Conservation (phyloP, 2,113 vertebrate genomes). For the Dasyprocta punctata region DNA sequence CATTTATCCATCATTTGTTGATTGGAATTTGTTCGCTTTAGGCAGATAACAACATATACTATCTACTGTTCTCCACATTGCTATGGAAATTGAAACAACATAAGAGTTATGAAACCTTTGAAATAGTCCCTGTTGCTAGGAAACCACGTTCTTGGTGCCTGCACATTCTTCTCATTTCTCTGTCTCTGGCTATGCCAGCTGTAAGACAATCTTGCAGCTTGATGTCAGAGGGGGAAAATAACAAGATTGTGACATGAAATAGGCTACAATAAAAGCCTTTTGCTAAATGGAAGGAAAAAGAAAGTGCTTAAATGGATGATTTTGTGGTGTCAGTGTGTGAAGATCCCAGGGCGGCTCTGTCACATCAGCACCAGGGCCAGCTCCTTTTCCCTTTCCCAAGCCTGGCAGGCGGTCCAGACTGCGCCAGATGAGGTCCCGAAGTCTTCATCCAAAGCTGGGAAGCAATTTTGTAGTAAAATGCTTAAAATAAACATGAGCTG, state of each 20-base stretch:
- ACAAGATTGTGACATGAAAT: slow-evolving; percentile 69
- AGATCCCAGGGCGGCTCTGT: neutral
- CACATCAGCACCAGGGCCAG: neutral
- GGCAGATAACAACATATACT: slow-evolving; percentile 57
- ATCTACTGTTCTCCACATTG: slow-evolving; percentile 79
- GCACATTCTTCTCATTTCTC: slow-evolving; percentile 80
- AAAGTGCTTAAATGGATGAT: slow-evolving; percentile 46
- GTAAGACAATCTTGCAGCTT: slow-evolving; percentile 75
- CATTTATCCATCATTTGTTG: slow-evolving; percentile 54
- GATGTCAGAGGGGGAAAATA: slow-evolving; percentile 68
- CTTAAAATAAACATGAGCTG: slow-evolving; percentile 57
- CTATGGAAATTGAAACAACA: slow-evolving; percentile 79
- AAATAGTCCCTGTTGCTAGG: slow-evolving; percentile 87
- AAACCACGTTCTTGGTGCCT: slow-evolving; percentile 84
- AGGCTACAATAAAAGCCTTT: slow-evolving; percentile 59
- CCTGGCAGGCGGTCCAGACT: slow-evolving; percentile 19
- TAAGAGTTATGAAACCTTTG: slow-evolving; percentile 80
- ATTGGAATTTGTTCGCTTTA: slow-evolving; percentile 71
- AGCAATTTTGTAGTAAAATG: slow-evolving; percentile 42
- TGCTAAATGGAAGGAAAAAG: slow-evolving; percentile 51
- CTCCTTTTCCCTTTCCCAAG: neutral
- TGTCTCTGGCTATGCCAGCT: slow-evolving; percentile 74
- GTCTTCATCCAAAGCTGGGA: slow-evolving; percentile 5
- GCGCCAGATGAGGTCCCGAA: slow-evolving; percentile 14
- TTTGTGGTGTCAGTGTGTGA: slow-evolving; percentile 16